phyloP scores from a whole-genome alignment of 2,113 vertebrate species.

The Uria aalge region DNA sequence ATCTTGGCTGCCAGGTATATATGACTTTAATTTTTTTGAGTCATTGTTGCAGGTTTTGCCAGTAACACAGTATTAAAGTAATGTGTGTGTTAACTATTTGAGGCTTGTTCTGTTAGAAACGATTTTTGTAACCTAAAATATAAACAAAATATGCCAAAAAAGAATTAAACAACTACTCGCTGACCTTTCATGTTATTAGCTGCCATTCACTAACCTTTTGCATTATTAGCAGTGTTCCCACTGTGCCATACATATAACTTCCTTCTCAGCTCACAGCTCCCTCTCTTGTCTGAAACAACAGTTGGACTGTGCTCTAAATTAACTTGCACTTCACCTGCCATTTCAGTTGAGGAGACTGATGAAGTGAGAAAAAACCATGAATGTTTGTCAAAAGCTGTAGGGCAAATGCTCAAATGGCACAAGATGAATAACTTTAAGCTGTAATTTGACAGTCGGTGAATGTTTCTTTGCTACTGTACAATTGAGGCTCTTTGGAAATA shows the following conservation, averaged over 20 bases:
- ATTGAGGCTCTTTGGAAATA: slow-evolving; percentile 24
- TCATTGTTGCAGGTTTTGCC: not conserved
- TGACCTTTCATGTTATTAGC: slow-evolving; percentile 65
- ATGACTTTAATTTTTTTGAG: not conserved
- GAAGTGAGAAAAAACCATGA: slow-evolving; percentile 61
- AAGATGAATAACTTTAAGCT: slow-evolving; percentile 52
- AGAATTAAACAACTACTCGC: not conserved
- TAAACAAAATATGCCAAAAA: not conserved
- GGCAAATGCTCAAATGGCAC: slow-evolving; percentile 59
- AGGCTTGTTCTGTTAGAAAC: not conserved
- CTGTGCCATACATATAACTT: slow-evolving; percentile 49
- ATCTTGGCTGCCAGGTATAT: not conserved
- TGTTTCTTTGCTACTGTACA: slow-evolving; percentile 30
- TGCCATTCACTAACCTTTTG: slow-evolving; percentile 43
- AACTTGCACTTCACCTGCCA: slow-evolving; percentile 69
- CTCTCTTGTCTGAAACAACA: slow-evolving; percentile 61
- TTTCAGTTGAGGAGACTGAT: slow-evolving; percentile 61
- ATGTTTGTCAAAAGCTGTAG: slow-evolving; percentile 64
- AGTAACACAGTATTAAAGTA: not conserved
- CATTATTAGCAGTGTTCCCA: slow-evolving; percentile 51
- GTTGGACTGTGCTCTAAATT: slow-evolving; percentile 62
- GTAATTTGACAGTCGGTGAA: slow-evolving; percentile 47
- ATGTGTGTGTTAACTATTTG: not conserved
- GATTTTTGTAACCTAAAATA: not conserved
- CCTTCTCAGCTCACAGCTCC: slow-evolving; percentile 37